Evolutionary conservation across 2,888 invertebrate species (phyloP), one percentile per base, ranked within the genome.

Genomic region (Ypsolopha sequella): DNA sequence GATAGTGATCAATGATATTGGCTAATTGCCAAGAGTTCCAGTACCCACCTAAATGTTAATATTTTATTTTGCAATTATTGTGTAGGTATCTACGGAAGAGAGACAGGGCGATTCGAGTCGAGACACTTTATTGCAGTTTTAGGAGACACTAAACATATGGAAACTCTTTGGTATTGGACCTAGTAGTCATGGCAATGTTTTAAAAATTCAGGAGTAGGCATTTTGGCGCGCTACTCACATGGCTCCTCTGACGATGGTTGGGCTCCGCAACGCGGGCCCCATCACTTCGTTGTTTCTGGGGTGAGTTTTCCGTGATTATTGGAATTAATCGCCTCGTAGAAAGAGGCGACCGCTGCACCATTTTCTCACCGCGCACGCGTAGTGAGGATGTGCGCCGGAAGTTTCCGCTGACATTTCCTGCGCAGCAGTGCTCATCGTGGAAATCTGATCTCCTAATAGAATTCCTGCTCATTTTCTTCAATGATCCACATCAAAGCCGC

Each of bases 281-380:
- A 77, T 86, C 78, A 80, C 78, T 76, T 76, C 76, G 73, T 60
- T 72, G 74, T 69, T 84, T 84, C 48, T 76, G 81, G 61, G 81
- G 75, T 64, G 73, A 79, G 74, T 89, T 88, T 88, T 90, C 90
- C 87, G 89, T 89, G 88, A 90, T 89, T 87, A 88, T 80, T 63
- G 88, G 88, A 69, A 89, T 89, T 73, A 82, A 76, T 80, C 72
- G 86, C 72, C 78, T 82, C 64, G 78, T 82, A 73, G 76, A 75
- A 69, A 82, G 73, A 66, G 85, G 87, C 68, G 88, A 88, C 57
- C 86, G 85, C 65, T 82, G 86, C 80, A 84, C 77, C 80, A 86
- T 86, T 76, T 87, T 84, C 80, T 89, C 90, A 66, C 89, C 90
- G 76, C 91, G 91, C 89, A 92, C 70, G 68, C 92, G 90, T 89